phyloP scores from a whole-genome alignment of 2,797 vertebrate species.

The Lagorchestes hirsutus region DNA sequence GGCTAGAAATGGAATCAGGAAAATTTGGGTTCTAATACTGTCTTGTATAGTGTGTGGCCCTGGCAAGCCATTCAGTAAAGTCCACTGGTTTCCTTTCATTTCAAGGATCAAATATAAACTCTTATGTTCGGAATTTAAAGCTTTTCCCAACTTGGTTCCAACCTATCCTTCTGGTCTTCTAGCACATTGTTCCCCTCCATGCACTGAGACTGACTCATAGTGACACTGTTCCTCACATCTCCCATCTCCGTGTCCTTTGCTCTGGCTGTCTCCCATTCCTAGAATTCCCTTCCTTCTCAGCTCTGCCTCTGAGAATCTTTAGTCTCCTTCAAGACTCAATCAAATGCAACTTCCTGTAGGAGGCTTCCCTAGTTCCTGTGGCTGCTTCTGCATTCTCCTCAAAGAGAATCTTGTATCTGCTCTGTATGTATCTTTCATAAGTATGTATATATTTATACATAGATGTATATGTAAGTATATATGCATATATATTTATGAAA shows the following conservation, averaged over 20 bases:
- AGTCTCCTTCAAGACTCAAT: not conserved
- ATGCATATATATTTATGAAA: not conserved
- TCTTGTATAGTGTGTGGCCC: not conserved
- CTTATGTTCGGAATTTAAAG: not conserved
- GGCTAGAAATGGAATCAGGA: not conserved
- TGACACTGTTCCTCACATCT: not conserved
- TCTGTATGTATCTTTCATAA: not conserved
- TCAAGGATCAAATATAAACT: not conserved
- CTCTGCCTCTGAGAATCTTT: not conserved
- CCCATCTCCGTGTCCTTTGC: not conserved
- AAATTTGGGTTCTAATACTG: not conserved
- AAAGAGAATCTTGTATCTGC: not conserved
- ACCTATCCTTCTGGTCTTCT: not conserved
- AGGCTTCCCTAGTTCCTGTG: not conserved
- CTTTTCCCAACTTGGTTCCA: not conserved
- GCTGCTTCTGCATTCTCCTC: not conserved
- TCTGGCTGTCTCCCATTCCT: not conserved
- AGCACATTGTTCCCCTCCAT: not conserved
- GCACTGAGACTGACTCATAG: not conserved
- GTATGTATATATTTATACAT: not conserved
- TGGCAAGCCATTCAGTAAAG: not conserved
- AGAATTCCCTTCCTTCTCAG: not conserved
- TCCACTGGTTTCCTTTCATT: not conserved
- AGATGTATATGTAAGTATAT: not conserved
- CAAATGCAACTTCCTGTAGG: not conserved